Evolutionary conservation across 2,888 invertebrate genomes (phyloP).

Genomic region (Conus canariensis): DNA sequence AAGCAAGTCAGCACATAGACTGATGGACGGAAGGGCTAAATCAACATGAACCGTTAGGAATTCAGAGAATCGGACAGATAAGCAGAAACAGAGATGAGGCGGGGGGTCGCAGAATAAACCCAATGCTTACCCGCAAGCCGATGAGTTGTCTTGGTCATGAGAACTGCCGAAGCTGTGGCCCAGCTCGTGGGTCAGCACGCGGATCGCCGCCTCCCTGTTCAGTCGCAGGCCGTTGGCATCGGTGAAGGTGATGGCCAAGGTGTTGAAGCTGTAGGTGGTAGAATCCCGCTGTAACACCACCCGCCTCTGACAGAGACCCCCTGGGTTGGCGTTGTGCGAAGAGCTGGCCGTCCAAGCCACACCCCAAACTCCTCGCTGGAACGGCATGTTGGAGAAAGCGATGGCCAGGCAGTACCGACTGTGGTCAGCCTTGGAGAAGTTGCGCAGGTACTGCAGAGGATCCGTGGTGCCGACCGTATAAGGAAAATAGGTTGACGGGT

Average conservation of each 20-base stretch:
- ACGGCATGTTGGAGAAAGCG: slow-evolving; percentile 67
- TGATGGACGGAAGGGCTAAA: too few species aligned
- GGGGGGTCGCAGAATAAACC: too few species aligned
- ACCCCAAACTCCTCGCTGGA: slow-evolving; percentile 63
- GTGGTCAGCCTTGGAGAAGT: slow-evolving; percentile 65
- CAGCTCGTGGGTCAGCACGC: slow-evolving; percentile 69
- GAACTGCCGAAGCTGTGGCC: slow-evolving; percentile 73
- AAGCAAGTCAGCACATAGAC: too few species aligned
- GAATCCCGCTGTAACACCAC: slow-evolving; percentile 25
- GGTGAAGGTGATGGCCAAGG: slow-evolving; percentile 60
- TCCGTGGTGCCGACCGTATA: slow-evolving; percentile 49
- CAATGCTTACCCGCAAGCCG: slow-evolving; percentile 7
- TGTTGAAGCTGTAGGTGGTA: slow-evolving; percentile 62
- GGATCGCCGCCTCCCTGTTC: slow-evolving; percentile 50
- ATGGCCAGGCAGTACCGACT: slow-evolving; percentile 62
- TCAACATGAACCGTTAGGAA: too few species aligned
- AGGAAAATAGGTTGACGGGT: slow-evolving; percentile 32
- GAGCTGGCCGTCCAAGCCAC: slow-evolving; percentile 70
- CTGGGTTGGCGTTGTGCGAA: slow-evolving; percentile 54
- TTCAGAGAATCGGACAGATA: neutral
- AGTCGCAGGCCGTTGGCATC: slow-evolving; percentile 57
- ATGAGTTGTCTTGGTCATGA: slow-evolving; percentile 57
- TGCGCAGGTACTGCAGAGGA: slow-evolving; percentile 59
- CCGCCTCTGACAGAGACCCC: slow-evolving; percentile 69
- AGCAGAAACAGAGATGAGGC: neutral